Evolutionary conservation across 1,140 invertebrate species (phyloP).

Genomic region (Macrocentrus cingulum): DNA sequence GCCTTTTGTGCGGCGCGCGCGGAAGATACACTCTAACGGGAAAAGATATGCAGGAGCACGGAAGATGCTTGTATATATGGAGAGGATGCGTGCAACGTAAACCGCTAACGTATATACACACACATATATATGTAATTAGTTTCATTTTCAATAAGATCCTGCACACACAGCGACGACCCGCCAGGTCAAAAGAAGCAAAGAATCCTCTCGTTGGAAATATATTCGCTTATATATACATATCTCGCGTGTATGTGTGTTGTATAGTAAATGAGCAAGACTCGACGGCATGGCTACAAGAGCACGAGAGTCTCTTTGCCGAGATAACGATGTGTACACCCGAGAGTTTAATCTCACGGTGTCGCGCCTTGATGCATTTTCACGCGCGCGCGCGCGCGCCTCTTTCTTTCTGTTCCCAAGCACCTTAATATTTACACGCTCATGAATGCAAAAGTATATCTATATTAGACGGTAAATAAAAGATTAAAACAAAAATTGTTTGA

Average conservation of each 20-base stretch:
- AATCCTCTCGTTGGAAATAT: background rate
- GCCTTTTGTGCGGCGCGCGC: conserved; percentile 14
- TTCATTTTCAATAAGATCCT: conserved; percentile 19
- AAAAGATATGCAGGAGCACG: conserved; percentile 8
- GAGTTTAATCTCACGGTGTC: conserved; percentile 29
- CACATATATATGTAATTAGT: conserved; percentile 10
- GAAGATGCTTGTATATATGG: background rate
- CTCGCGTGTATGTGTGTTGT: background rate
- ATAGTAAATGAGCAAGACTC: conserved; percentile 1
- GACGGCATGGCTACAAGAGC: too few relatives aligned
- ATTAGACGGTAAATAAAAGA: background rate
- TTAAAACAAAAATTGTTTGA: background rate
- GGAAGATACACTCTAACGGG: conserved; percentile 9
- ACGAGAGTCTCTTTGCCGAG: conserved; percentile 23
- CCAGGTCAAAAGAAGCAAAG: background rate
- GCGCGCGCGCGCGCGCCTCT: conserved; percentile 8
- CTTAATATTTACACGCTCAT: conserved; percentile 30
- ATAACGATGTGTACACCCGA: conserved; percentile 37
- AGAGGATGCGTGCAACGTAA: conserved; percentile 8
- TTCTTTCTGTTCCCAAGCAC: conserved; percentile 25
- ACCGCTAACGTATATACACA: background rate
- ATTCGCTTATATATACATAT: background rate
- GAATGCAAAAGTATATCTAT: background rate
- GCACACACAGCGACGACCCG: background rate
- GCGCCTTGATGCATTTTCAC: conserved; percentile 14